These are phyloP conservation scores for Leucopsar rothschildi DNA, from an alignment of 2,113 vertebrate species.

Conservation along the genomic window DNA sequence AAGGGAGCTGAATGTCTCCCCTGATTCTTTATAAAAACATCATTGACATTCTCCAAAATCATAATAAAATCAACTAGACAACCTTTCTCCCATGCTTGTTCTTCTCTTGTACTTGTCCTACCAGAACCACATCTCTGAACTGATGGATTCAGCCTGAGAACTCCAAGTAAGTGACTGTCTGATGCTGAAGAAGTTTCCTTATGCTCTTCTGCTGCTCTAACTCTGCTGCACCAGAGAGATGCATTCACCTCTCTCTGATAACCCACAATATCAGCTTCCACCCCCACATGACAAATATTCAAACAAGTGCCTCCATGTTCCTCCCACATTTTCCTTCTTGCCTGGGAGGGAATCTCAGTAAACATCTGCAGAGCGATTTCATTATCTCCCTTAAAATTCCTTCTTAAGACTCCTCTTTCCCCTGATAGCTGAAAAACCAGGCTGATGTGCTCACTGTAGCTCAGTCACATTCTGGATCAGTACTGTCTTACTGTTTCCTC, in stretches of 20 bases:
- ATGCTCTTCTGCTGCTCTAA: background rate
- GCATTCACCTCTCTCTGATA: background rate
- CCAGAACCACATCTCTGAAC: background rate
- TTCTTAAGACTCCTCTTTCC: background rate
- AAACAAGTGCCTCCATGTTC: conserved; percentile 1
- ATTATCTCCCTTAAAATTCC: background rate
- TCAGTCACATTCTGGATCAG: background rate
- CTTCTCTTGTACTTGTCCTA: background rate
- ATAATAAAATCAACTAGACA: background rate
- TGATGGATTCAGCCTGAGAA: background rate
- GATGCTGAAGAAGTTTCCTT: background rate
- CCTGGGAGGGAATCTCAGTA: conserved; percentile 13
- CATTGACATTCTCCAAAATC: background rate
- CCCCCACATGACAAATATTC: conserved; percentile 32
- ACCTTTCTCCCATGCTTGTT: background rate
- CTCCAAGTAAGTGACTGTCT: fast-evolving
- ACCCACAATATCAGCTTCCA: background rate
- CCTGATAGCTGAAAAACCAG: background rate
- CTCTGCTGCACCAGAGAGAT: background rate
- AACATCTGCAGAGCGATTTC: conserved; percentile 34
- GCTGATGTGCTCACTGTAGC: background rate
- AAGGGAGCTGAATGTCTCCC: background rate
- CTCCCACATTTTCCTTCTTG: conserved; percentile 15
- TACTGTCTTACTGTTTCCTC: background rate
- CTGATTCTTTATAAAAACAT: background rate